Base-by-base conservation (phyloP, 2,888 invertebrate genomes). In the Ptilodon capucinus region DNA sequence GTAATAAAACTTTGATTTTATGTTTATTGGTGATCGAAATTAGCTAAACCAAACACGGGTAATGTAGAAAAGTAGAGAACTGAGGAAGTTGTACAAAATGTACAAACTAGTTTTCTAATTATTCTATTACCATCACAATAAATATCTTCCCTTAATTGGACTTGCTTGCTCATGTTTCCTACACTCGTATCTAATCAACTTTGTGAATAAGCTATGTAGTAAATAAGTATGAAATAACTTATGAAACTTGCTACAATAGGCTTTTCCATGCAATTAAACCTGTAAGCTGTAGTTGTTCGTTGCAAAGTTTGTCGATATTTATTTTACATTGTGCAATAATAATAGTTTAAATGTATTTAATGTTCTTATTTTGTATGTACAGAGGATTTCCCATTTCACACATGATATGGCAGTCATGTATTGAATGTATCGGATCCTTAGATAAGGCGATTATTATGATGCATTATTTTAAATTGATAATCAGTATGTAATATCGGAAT, bases 281-380 rank as follows among this genome's bases (percentile, higher is more conserved):
- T 51, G 28, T 48, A 48, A 48, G 49, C 49, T 48, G 42, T 19
- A 38, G 50, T 54, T 48, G 53, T 48, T 39, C 48, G 51, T 50
- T 51, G 52, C 46, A 54, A 47, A 47, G 48, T 57, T 53, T 48
- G 44, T 43, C 51, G 57, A 40, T 42, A 57, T 47, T 35, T 46
- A 57, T 53, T 50, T 32, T 51, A 42, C 41, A 51, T 48, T 45
- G 51, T 45, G 38, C 41, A 30, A 28, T 41, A 32, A 14, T 11
- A 45, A n/a, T n/a, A n/a, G n/a, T n/a, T n/a, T n/a, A n/a, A n/a
- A n/a, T n/a, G n/a, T n/a, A n/a, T n/a, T n/a, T n/a, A n/a, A 38
- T 38, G 17, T 17, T 8, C 35, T 34, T 14, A 7, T 38, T 45
- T 43, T 25, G 35, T 30, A 38, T n/a, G 36, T 28, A 42, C 28